Evolutionary conservation across 2,888 invertebrate genomes (phyloP).

Genomic region (Drosophila tanythrix): DNA sequence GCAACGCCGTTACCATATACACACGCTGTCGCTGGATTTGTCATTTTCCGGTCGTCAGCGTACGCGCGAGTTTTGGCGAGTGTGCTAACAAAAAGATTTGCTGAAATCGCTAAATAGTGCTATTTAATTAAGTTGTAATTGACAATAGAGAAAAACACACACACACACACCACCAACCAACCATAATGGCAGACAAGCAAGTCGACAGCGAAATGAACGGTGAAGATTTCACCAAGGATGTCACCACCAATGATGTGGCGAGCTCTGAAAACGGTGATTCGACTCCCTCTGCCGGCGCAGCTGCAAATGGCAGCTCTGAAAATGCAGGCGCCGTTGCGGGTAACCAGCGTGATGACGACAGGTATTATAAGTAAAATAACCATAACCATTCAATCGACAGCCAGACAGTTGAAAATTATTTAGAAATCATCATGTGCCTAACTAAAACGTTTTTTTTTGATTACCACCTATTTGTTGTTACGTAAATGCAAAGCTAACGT

Average conservation of each 20-base stretch:
- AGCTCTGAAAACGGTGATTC: slow-evolving; percentile 87
- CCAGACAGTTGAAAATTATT: slow-evolving; percentile 18
- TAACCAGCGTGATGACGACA: slow-evolving; percentile 90
- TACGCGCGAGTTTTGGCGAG: slow-evolving; percentile 79
- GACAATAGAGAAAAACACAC: slow-evolving; percentile 48
- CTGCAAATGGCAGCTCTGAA: slow-evolving; percentile 80
- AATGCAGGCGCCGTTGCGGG: slow-evolving; percentile 58
- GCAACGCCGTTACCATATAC: slow-evolving; percentile 66
- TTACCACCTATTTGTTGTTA: slow-evolving; percentile 70
- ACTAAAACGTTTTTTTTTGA: slow-evolving; percentile 53
- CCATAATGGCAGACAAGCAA: slow-evolving; percentile 86
- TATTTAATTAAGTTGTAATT: slow-evolving; percentile 63
- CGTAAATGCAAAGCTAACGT: slow-evolving; percentile 79
- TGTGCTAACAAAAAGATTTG: slow-evolving; percentile 63
- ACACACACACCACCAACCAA: slow-evolving; percentile 29
- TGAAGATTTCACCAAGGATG: slow-evolving; percentile 92
- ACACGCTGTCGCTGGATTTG: slow-evolving; percentile 73
- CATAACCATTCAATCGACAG: slow-evolving; percentile 24
- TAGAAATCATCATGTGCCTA: slow-evolving; percentile 67
- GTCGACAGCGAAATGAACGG: slow-evolving; percentile 90
- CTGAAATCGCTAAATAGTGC: slow-evolving; percentile 53
- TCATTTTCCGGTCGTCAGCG: slow-evolving; percentile 84
- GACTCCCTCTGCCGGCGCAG: slow-evolving; percentile 85
- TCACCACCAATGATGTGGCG: slow-evolving; percentile 85
- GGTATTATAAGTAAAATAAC: slow-evolving; percentile 86